Percentiles rank a stretch among this genome's conserved stretches.
phyloP scores from a whole-genome alignment of 2,797 vertebrate genomes.

The Semotilus atromaculatus region DNA sequence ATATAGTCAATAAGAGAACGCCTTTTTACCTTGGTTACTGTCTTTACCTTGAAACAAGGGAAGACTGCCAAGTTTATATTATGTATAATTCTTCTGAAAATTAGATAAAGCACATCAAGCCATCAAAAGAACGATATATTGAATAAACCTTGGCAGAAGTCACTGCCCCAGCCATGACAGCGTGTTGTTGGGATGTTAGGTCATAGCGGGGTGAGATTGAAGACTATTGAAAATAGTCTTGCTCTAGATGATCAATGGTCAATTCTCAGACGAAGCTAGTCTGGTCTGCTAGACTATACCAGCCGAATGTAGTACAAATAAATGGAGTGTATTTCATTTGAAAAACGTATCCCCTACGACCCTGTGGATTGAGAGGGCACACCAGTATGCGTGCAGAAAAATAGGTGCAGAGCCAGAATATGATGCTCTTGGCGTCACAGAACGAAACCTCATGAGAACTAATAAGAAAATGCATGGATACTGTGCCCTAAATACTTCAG shows the following conservation, averaged over 20 bases:
- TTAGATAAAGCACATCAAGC: conserved; percentile 66
- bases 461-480: conserved; percentile 30
- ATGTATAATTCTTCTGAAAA: conserved; percentile 65
- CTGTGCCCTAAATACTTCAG: conserved; percentile 30
- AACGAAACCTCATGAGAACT: conserved; percentile 26
- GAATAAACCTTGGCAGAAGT: conserved; percentile 43
- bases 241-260: conserved; percentile 46
- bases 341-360: not conserved
- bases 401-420: not conserved
- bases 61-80: conserved; percentile 68
- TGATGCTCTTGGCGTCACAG: conserved; percentile 19
- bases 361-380: not conserved
- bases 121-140: conserved; percentile 53
- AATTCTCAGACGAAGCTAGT: conserved; percentile 16
- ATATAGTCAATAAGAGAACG: conserved; percentile 67
- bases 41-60: conserved; percentile 63
- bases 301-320: not conserved
- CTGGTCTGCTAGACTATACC: conserved; percentile 32
- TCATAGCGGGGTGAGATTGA: conserved; percentile 53
- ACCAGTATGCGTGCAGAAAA: conserved; percentile 7
- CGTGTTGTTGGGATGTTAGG: conserved; percentile 43
- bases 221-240: conserved; percentile 46
- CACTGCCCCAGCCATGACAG: conserved; percentile 40
- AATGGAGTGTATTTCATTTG: not conserved
- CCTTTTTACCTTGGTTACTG: conserved; percentile 53